phyloP scores from a whole-genome alignment of 2,888 invertebrate genomes.

The Microplitis deprimator region DNA sequence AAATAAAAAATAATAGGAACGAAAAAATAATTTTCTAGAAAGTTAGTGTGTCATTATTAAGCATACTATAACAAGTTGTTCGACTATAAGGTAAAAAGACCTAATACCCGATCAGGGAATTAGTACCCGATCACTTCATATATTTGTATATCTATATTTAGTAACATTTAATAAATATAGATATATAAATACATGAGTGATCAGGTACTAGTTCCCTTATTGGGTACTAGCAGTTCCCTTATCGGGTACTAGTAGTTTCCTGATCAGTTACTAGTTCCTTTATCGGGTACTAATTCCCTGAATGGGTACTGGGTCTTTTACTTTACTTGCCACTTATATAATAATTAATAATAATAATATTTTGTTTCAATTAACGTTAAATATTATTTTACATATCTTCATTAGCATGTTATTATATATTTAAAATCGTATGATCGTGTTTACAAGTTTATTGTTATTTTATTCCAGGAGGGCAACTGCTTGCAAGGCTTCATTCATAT shows the following conservation, averaged over 20 bases:
- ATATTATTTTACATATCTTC: slow-evolving; percentile 68
- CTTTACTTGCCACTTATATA: slow-evolving; percentile 52
- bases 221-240: too few species aligned
- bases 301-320: background rate
- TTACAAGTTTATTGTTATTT: background rate
- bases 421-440: background rate
- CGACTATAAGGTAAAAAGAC: too few species aligned
- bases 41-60: slow-evolving; percentile 62
- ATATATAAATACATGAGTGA: too few species aligned
- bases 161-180: too few species aligned
- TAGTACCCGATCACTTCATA: too few species aligned
- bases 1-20: background rate
- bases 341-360: slow-evolving; percentile 50
- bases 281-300: too few species aligned
- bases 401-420: background rate
- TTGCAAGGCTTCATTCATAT: background rate
- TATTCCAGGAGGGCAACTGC: slow-evolving; percentile 1
- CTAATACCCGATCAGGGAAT: too few species aligned
- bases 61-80: slow-evolving; percentile 60
- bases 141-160: too few species aligned
- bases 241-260: too few species aligned
- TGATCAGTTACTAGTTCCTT: too few species aligned
- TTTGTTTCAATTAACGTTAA: slow-evolving; percentile 64
- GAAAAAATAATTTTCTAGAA: slow-evolving; percentile 57
- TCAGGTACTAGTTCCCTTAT: too few species aligned